Percentiles rank a stretch among this genome's conserved stretches.
phyloP scores from a whole-genome alignment of 2,888 invertebrate species.

The Tachystola acroxantha region DNA sequence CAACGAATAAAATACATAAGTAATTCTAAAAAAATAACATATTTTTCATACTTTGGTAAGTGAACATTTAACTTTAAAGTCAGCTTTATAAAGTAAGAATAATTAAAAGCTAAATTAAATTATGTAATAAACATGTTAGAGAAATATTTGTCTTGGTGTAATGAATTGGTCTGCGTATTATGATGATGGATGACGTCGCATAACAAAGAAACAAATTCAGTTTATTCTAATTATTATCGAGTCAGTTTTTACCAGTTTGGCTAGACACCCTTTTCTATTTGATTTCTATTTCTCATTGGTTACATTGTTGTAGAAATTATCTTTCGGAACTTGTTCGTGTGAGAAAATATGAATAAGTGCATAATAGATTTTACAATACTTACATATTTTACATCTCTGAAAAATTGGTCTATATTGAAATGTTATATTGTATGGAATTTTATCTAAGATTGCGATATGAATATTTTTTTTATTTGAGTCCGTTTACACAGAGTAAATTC shows the following conservation, averaged over 20 bases:
- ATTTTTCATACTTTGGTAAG: slow-evolving; percentile 55
- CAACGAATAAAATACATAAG: slow-evolving; percentile 45
- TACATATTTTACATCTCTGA: slow-evolving; percentile 40
- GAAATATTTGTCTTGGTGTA: slow-evolving; percentile 42
- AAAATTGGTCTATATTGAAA: slow-evolving; percentile 59
- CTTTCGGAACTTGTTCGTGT: not conserved
- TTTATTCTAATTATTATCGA: too few relatives aligned
- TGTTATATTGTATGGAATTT: slow-evolving; percentile 61
- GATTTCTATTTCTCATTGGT: too few relatives aligned
- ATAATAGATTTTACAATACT: slow-evolving; percentile 49
- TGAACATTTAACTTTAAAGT: slow-evolving; percentile 45
- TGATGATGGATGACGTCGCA: too few relatives aligned
- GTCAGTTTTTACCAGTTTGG: too few relatives aligned
- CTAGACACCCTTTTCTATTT: too few relatives aligned
- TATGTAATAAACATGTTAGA: slow-evolving; percentile 2
- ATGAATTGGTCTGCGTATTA: too few relatives aligned
- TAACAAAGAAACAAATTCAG: too few relatives aligned
- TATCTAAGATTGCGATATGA: slow-evolving; percentile 48
- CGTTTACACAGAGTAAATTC: slow-evolving; percentile 61
- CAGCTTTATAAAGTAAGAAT: slow-evolving; percentile 50
- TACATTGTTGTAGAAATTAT: not conserved
- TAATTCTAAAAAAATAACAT: slow-evolving; percentile 29
- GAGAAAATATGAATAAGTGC: slow-evolving; percentile 38
- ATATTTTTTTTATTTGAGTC: slow-evolving; percentile 44
- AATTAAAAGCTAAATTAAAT: slow-evolving; percentile 36